Conservation (phyloP, 2,113 vertebrate species). For the Alethe diademata region DNA sequence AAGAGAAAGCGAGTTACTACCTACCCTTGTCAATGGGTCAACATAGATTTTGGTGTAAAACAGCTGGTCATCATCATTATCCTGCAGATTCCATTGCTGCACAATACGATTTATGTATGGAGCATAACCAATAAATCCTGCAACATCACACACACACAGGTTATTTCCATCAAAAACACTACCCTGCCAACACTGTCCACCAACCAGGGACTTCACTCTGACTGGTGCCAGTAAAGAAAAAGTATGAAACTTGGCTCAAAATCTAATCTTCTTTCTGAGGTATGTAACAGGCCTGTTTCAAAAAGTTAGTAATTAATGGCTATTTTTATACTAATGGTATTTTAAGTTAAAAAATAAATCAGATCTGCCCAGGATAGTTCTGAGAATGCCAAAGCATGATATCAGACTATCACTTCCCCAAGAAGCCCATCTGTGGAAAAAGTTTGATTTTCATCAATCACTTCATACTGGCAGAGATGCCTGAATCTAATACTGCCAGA, state of each 20-base stretch:
- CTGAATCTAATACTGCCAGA: neutral
- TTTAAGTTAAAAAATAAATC: neutral
- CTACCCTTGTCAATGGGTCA: constrained; percentile 85
- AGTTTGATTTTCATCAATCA: neutral
- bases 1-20: constrained; percentile 12
- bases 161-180: constrained; percentile 23
- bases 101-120: constrained; percentile 83
- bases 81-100: constrained; percentile 91
- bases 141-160: neutral
- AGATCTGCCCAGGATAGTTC: neutral
- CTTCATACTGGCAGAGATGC: neutral
- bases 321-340: neutral
- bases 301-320: neutral
- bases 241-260: neutral
- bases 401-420: neutral
- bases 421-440: neutral
- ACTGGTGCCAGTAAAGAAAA: neutral
- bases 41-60: constrained; percentile 97
- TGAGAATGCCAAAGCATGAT: neutral
- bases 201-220: neutral
- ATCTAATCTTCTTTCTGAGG: neutral
- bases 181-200: neutral
- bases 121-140: constrained; percentile 94
- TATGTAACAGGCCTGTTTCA: neutral
- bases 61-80: constrained; percentile 97